Percentiles rank a stretch among this genome's conserved stretches.
These are phyloP conservation scores for Bufo bufo DNA, from an alignment of 2,113 vertebrate genomes.

Conservation along the genomic window DNA sequence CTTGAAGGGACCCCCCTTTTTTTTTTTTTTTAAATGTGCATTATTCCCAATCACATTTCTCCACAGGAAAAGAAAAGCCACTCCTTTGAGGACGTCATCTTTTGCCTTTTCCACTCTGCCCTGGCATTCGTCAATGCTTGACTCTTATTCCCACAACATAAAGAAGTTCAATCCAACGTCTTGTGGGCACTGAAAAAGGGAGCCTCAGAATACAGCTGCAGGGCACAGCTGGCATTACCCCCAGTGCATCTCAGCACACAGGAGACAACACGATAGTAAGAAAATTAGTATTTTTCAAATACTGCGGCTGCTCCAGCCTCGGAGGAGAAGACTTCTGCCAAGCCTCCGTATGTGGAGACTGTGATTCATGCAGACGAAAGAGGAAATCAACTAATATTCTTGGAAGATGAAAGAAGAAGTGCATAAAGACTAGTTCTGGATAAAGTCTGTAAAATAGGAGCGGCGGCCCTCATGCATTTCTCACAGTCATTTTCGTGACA, in stretches of 20 bases:
- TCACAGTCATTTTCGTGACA: conserved; percentile 6
- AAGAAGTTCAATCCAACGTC: not conserved
- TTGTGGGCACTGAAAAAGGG: not conserved
- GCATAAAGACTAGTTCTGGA: not conserved
- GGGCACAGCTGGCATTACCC: not conserved
- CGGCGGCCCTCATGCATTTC: not conserved
- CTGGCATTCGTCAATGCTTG: conserved; percentile 60
- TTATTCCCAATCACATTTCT: conserved; percentile 70
- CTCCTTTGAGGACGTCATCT: conserved; percentile 68
- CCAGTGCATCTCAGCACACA: not conserved
- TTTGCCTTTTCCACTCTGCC: conserved; percentile 68
- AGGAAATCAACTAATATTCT: conserved; percentile 49
- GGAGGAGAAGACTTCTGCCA: not conserved
- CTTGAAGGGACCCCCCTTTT: conserved; percentile 52
- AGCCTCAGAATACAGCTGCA: not conserved
- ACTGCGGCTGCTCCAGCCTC: not conserved
- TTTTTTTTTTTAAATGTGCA: conserved; percentile 62
- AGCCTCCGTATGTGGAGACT: conserved; percentile 15
- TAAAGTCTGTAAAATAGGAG: not conserved
- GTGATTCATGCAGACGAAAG: conserved; percentile 25
- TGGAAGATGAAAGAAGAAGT: conserved; percentile 40
- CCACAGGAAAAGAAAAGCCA: conserved; percentile 61
- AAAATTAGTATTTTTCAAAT: not conserved
- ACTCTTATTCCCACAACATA: conserved; percentile 50
- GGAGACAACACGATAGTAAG: not conserved